A percentile compares a stretch with the other conserved stretches of the same genome.
These are phyloP conservation scores for Leptinotarsa texana DNA, from an alignment of 1,140 invertebrate species.

Conservation along the genomic window DNA sequence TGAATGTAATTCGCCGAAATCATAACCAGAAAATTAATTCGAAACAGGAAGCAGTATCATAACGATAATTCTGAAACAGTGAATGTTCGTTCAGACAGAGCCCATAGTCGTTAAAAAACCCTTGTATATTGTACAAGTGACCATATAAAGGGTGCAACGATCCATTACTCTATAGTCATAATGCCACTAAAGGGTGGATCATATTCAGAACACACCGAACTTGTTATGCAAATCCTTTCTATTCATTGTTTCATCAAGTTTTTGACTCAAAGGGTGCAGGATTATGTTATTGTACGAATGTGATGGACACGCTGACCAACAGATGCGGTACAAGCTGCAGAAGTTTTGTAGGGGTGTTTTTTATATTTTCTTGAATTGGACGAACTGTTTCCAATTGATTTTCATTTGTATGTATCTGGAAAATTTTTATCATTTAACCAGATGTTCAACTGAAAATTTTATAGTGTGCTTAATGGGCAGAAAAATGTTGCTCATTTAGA, in stretches of 20 bases:
- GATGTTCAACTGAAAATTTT: not conserved
- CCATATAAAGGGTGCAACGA: constrained; percentile 19
- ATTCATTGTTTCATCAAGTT: not conserved
- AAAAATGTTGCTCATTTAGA: not conserved
- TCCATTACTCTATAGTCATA: not conserved
- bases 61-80: not conserved
- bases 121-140: constrained; percentile 8
- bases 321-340: not conserved
- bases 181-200: constrained; percentile 2
- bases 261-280: not conserved
- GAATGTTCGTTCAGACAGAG: not conserved
- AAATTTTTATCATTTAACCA: not conserved
- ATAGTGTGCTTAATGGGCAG: not conserved
- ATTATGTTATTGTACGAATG: not conserved
- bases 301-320: not conserved
- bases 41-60: not conserved
- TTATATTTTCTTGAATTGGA: not conserved
- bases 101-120: constrained; percentile 13
- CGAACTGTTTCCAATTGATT: not conserved
- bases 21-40: not conserved
- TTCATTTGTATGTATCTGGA: not conserved
- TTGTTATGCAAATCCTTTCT: constrained; percentile 16
- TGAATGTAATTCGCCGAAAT: not conserved
- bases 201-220: not conserved
- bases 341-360: constrained; percentile 1